Conservation (phyloP, 2,113 vertebrate genomes). For the human region DNA sequence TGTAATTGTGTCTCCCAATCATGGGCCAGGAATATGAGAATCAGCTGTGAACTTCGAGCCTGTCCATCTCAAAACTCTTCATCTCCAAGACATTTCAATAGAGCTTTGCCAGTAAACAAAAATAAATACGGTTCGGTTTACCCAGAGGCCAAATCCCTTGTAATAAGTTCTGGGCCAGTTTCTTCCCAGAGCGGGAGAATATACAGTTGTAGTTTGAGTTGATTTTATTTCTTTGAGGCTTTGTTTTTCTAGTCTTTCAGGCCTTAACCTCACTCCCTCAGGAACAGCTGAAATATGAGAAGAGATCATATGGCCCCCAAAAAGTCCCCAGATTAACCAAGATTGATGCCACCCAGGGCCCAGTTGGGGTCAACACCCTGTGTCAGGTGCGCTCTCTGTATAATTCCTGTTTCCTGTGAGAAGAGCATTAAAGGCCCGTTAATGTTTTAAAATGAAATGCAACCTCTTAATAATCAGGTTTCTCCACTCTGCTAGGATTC, state of each 20-base stretch:
- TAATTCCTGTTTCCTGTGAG: background rate
- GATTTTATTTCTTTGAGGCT: slow-evolving; percentile 4
- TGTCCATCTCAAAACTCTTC: background rate
- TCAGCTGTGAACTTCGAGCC: background rate
- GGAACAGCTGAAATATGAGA: background rate
- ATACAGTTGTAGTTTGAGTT: background rate
- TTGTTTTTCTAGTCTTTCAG: background rate
- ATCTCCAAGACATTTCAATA: slow-evolving; percentile 12
- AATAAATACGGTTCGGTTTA: background rate
- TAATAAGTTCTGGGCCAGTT: background rate
- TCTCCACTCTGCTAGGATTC: slow-evolving; percentile 59
- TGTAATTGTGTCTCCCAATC: background rate
- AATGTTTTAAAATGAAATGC: slow-evolving; percentile 35
- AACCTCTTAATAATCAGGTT: slow-evolving; percentile 68
- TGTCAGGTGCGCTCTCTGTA: background rate
- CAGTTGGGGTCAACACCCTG: background rate
- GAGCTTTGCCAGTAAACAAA: slow-evolving; percentile 28
- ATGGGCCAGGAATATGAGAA: background rate
- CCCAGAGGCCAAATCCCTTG: background rate
- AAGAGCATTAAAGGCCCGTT: background rate
- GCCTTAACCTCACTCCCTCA: background rate
- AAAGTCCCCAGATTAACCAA: background rate
- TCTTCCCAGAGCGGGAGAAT: background rate
- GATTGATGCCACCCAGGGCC: background rate
- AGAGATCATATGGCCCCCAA: background rate